Base-by-base conservation (phyloP, 2,797 vertebrate genomes). In the Rhincodon typus region DNA sequence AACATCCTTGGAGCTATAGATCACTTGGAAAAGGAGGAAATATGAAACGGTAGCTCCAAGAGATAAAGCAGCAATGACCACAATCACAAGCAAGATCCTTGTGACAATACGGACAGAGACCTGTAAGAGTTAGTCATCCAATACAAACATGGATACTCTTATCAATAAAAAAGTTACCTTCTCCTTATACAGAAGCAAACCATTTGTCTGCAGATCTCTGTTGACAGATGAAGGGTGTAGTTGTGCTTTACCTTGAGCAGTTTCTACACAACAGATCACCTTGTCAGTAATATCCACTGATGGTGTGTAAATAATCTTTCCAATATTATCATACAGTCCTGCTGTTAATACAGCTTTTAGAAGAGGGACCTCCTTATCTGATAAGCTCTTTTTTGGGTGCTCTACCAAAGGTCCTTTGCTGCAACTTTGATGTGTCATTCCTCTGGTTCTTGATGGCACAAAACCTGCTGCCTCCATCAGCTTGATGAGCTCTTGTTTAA, bases 201-300 rank as follows among this genome's bases (percentile, higher is more conserved):
- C 99, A 0, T 99, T 97, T 0, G 97, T 98, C 96, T 99, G 99
- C 94, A 99, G 97, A 96, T 98, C 98, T 95, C 98, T 97, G 96
- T 99, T 99, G n/a, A 99, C 98, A 1, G 99, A 99, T 0, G 99
- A 99, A 0, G 98, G 99, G 97, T 99, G 99, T 88, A 99, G 98
- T 96, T 99, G 98, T 0, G 99, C 99, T 97, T 98, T 99, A 95
- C 99, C 99, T 96, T 99, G 99, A 27, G 98, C 98, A 0, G 99
- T 99, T 97, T 99, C 99, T 90, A 98, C 98, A 0, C 97, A 96
- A 96, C 99, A 99, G 12, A 97, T 98, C 96, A 98, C 96, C 5
- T 98, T 98, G 96, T 99, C 99, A 6, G 98, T 98, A 62, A 99
- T 96, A 42, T 99, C 99, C 96, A 99, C 98, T 0, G 99, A 98